phyloP scores from a whole-genome alignment of 2,113 vertebrate genomes.

The Podarcis raffonei region DNA sequence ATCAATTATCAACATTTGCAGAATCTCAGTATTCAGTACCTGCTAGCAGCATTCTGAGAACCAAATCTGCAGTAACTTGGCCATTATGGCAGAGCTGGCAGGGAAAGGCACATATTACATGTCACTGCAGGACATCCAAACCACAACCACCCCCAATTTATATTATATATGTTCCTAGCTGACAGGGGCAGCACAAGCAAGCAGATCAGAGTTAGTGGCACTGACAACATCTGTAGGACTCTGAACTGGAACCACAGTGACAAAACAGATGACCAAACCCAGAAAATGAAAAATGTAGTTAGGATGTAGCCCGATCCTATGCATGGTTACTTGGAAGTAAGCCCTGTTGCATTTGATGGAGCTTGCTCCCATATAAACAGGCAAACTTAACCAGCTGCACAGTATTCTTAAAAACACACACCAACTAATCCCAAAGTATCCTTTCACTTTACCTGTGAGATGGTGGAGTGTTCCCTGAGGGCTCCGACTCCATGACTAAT shows the following conservation, averaged over 20 bases:
- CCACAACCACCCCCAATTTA: neutral
- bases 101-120: too few species aligned
- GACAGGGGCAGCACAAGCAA: neutral
- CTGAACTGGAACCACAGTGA: neutral
- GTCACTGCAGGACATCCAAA: neutral
- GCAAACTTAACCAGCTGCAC: neutral
- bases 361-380: neutral
- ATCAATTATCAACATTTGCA: neutral
- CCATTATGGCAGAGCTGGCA: too few species aligned
- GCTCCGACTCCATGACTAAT: conserved; percentile 46
- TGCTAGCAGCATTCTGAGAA: neutral
- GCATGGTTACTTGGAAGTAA: neutral
- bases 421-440: conserved; percentile 1
- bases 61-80: neutral
- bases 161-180: neutral
- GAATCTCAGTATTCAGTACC: neutral
- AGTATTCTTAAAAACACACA: neutral
- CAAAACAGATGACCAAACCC: neutral
- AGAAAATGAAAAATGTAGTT: neutral
- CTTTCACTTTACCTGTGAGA: conserved; percentile 52
- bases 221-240: neutral
- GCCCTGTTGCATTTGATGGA: neutral
- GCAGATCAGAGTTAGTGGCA: neutral
- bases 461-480: conserved; percentile 3
- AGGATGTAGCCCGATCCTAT: neutral